These are phyloP conservation scores for Corythaixoides concolor DNA, from an alignment of 2,113 vertebrate species.

Conservation along the genomic window DNA sequence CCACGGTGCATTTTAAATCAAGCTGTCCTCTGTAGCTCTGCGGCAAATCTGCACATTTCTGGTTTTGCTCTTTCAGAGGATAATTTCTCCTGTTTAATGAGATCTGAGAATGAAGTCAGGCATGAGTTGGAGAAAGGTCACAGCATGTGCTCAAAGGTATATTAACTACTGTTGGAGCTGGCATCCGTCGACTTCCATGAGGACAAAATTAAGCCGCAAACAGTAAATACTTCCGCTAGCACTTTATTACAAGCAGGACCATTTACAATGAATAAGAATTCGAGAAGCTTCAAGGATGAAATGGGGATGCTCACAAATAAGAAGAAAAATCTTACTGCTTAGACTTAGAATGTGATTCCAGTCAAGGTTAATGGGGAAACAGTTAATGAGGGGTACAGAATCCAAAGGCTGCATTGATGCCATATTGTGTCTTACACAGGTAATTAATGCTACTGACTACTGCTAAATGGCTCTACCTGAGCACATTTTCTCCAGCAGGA, in stretches of 20 bases:
- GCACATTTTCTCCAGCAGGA: conserved; percentile 66
- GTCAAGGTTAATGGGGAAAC: conserved; percentile 81
- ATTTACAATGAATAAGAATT: conserved; percentile 80
- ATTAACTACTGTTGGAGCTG: conserved; percentile 75
- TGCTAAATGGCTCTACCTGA: conserved; percentile 71
- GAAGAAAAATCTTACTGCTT: conserved; percentile 67
- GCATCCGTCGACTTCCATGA: conserved; percentile 71
- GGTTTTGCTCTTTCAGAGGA: conserved; percentile 77
- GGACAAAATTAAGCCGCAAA: conserved; percentile 81
- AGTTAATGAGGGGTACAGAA: conserved; percentile 79
- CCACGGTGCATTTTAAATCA: conserved; percentile 69
- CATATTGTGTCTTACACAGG: conserved; percentile 72
- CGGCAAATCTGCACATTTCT: conserved; percentile 71
- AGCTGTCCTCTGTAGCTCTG: conserved; percentile 70
- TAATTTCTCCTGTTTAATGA: conserved; percentile 84
- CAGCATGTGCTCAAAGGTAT: conserved; percentile 78
- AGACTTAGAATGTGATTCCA: conserved; percentile 68
- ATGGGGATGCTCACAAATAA: conserved; percentile 75
- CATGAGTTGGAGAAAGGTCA: conserved; percentile 82
- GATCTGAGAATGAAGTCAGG: conserved; percentile 84
- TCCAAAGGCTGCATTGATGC: conserved; percentile 73
- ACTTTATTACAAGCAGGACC: conserved; percentile 77
- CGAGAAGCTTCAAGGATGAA: conserved; percentile 75
- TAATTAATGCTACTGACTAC: conserved; percentile 77
- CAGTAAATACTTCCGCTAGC: conserved; percentile 77